These are phyloP conservation scores for Spodoptera picta DNA, from an alignment of 2,888 invertebrate species.

Conservation along the genomic window DNA sequence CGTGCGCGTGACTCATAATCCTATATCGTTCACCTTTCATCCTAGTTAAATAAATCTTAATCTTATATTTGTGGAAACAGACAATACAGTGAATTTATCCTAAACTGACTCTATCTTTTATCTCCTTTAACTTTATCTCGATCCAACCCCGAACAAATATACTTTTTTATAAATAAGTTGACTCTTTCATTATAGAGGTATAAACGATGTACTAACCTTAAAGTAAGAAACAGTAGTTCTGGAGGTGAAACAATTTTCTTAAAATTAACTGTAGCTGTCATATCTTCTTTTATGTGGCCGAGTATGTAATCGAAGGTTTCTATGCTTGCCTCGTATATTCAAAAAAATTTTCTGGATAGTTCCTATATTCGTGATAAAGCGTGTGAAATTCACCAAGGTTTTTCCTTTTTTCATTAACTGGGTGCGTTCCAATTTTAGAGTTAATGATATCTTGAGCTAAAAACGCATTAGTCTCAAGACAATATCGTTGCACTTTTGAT, in stretches of 20 bases:
- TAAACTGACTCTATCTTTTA: too few relatives aligned
- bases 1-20: too few relatives aligned
- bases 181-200: too few relatives aligned
- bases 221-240: constrained; percentile 10
- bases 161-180: too few relatives aligned
- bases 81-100: too few relatives aligned
- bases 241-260: constrained; percentile 22
- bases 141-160: too few relatives aligned
- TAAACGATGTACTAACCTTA: neutral
- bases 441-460: constrained; percentile 34
- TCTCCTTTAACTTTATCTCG: too few relatives aligned
- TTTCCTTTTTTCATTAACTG: constrained; percentile 39
- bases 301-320: constrained; percentile 42
- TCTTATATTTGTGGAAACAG: too few relatives aligned
- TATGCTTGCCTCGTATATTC: constrained; percentile 40
- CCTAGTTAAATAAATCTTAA: too few relatives aligned
- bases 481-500: constrained; percentile 2
- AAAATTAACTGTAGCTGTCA: constrained; percentile 22
- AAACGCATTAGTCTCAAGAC: constrained; percentile 7
- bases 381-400: constrained; percentile 43
- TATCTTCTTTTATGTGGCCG: constrained; percentile 28
- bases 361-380: constrained; percentile 3
- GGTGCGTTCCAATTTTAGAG: constrained; percentile 37
- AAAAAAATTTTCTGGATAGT: constrained; percentile 21
- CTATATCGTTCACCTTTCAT: too few relatives aligned